phyloP scores from a whole-genome alignment of 2,797 vertebrate species.

The Monodelphis domestica region DNA sequence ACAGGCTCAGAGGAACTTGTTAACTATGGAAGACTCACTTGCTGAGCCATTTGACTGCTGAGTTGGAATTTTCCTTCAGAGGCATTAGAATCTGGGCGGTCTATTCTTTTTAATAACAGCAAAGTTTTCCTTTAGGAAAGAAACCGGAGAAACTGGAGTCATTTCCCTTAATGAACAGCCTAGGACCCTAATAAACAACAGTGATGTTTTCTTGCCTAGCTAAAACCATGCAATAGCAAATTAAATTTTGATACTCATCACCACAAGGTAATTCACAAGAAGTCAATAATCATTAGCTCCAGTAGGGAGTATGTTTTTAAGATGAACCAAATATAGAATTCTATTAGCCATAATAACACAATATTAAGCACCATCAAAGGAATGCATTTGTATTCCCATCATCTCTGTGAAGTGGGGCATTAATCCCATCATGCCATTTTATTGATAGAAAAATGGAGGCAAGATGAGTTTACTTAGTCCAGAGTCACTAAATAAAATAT shows the following conservation, averaged over 20 bases:
- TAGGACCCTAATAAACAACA: conserved; percentile 56
- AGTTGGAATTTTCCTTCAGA: conserved; percentile 50
- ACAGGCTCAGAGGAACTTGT: conserved; percentile 13
- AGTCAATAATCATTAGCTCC: conserved; percentile 10
- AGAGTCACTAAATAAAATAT: not conserved
- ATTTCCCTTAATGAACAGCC: conserved; percentile 66
- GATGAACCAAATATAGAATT: not conserved
- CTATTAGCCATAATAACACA: no score
- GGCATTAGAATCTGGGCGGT: conserved; percentile 39
- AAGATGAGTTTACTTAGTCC: not conserved
- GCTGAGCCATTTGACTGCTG: not conserved
- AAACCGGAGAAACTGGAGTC: conserved; percentile 61
- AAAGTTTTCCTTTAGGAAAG: conserved; percentile 63
- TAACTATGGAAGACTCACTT: conserved; percentile 41
- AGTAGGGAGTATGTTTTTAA: not conserved
- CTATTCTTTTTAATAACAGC: conserved; percentile 64
- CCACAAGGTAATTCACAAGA: not conserved
- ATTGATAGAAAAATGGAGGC: not conserved
- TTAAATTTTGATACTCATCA: conserved; percentile 58
- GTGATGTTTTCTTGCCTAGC: conserved; percentile 46
- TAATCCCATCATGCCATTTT: not conserved
- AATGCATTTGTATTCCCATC: accelerated
- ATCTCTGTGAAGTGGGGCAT: not conserved
- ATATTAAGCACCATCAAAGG: not conserved
- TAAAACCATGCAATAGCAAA: conserved; percentile 54